Evolutionary conservation across 2,797 vertebrate species (phyloP).

Genomic region (Eutrigla gurnardus): DNA sequence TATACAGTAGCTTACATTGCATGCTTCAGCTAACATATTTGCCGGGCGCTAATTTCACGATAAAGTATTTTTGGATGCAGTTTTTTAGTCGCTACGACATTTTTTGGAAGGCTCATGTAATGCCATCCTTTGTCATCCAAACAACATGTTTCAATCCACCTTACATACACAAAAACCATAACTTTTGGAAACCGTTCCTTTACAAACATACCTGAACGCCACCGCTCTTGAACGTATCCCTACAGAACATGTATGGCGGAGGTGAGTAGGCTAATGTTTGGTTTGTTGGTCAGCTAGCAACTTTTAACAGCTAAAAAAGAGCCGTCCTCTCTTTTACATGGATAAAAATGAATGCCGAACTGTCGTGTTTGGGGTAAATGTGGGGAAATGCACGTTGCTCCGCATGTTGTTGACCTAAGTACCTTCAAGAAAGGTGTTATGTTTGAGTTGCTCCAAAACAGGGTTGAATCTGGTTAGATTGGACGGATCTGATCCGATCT

Average conservation of each 20-base stretch:
- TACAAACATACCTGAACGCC: slow-evolving; percentile 30
- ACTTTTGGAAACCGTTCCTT: neutral
- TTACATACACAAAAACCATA: neutral
- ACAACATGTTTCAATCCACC: neutral
- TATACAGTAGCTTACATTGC: neutral
- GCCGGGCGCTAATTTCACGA: neutral
- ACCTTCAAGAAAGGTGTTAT: neutral
- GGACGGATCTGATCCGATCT: neutral
- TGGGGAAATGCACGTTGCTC: too few relatives aligned
- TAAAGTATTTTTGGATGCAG: neutral
- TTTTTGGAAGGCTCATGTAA: neutral
- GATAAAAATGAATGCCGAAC: neutral
- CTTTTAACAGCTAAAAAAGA: neutral
- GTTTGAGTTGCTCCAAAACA: neutral
- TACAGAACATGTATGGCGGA: neutral
- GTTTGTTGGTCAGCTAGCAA: neutral
- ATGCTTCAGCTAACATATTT: neutral
- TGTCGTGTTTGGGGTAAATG: neutral
- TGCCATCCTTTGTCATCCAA: neutral
- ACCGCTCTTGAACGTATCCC: slow-evolving; percentile 53
- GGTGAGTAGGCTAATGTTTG: slow-evolving; percentile 26
- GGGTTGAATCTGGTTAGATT: neutral
- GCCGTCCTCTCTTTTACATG: neutral
- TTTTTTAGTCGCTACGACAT: neutral
- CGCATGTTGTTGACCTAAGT: neutral